Evolutionary conservation across 2,113 vertebrate genomes (phyloP).

Genomic region (Bujurquina vittata): DNA sequence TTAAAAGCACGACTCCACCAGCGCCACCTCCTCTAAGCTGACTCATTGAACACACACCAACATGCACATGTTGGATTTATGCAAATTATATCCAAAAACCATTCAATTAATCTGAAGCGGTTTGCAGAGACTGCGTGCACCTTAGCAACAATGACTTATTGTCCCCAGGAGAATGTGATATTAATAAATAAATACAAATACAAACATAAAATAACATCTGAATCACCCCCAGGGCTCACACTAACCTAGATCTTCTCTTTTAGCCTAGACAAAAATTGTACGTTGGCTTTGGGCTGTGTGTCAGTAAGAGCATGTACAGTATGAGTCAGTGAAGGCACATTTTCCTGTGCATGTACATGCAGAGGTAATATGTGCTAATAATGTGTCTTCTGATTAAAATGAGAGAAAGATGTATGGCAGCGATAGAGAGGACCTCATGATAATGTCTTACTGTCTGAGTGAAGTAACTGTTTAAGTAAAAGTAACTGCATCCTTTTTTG

Average conservation of each 20-base stretch:
- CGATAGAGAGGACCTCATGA: neutral
- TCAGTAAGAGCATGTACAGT: slow-evolving; percentile 16
- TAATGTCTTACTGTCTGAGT: neutral
- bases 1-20: slow-evolving; percentile 63
- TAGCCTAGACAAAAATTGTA: slow-evolving; percentile 20
- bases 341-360: neutral
- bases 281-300: slow-evolving; percentile 24
- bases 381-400: neutral
- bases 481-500: neutral
- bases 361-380: neutral
- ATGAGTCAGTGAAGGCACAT: neutral
- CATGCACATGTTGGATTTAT: slow-evolving; percentile 36
- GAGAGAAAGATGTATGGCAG: neutral
- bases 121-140: slow-evolving; percentile 13
- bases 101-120: slow-evolving; percentile 44
- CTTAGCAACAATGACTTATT: neutral
- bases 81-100: slow-evolving; percentile 38
- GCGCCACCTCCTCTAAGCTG: slow-evolving; percentile 63
- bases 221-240: slow-evolving; percentile 24
- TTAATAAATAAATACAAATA: slow-evolving; percentile 8
- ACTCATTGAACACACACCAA: slow-evolving; percentile 63
- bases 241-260: slow-evolving; percentile 51
- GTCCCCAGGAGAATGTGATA: slow-evolving; percentile 6
- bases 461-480: neutral
- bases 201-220: slow-evolving; percentile 8